Conservation (phyloP, 2,797 vertebrate species). For the Poliocrania exsul region DNA sequence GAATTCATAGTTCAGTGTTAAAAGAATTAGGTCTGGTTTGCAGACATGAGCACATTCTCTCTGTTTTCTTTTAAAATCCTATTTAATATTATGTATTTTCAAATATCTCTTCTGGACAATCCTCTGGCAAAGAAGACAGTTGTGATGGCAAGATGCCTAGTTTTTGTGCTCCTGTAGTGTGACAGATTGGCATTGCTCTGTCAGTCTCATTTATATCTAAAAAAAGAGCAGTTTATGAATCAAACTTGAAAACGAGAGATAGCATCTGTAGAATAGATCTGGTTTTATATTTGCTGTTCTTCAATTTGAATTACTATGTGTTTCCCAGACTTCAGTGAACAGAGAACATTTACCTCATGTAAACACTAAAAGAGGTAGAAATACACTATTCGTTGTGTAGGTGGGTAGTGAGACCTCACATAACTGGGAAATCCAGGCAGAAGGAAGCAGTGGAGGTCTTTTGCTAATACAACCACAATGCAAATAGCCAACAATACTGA, state of each 20-base stretch:
- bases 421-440: not conserved
- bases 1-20: not conserved
- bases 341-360: not conserved
- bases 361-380: not conserved
- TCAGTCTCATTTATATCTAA: not conserved
- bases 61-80: not conserved
- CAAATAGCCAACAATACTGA: not conserved
- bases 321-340: not conserved
- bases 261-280: not conserved
- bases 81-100: not conserved
- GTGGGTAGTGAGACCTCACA: not conserved
- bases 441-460: not conserved
- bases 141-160: not conserved
- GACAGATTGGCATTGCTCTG: not conserved
- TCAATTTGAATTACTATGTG: not conserved
- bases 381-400: not conserved
- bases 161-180: not conserved
- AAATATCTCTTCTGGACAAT: not conserved
- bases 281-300: not conserved
- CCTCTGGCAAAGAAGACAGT: not conserved
- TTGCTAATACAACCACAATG: not conserved
- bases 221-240: not conserved
- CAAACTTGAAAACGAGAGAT: not conserved
- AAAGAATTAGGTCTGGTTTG: not conserved
- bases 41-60: not conserved